These are phyloP conservation scores for Pseudotriccus pelzelni DNA, from an alignment of 2,797 vertebrate genomes.

Conservation along the genomic window DNA sequence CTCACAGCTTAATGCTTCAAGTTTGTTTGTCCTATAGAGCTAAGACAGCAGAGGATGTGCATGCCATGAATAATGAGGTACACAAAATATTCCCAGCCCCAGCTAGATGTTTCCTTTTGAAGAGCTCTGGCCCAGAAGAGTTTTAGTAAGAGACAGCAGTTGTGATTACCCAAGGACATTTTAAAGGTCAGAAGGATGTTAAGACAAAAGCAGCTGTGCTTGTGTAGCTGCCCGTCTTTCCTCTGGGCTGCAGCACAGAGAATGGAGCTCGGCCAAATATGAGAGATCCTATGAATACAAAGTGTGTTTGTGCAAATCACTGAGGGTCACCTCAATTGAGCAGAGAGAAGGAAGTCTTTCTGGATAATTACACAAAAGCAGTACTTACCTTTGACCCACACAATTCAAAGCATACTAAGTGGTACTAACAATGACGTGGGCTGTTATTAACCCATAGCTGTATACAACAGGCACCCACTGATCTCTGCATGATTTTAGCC, in stretches of 20 bases:
- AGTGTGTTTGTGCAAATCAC: neutral
- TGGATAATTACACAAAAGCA: neutral
- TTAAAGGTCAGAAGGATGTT: neutral
- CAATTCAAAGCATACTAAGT: neutral
- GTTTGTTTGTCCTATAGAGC: neutral
- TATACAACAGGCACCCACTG: rapidly evolving
- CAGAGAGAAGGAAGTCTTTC: neutral
- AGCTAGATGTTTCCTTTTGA: neutral
- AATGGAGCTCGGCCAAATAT: neutral
- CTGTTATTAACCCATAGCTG: neutral
- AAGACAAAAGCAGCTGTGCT: neutral
- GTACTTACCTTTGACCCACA: neutral
- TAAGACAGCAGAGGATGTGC: neutral
- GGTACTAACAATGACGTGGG: neutral
- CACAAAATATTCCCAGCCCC: neutral
- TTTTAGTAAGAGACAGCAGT: neutral
- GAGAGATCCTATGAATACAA: neutral
- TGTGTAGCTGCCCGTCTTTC: neutral
- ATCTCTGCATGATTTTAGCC: neutral
- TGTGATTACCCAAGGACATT: neutral
- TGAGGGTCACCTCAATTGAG: neutral
- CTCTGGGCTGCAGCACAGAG: neutral
- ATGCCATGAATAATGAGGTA: neutral
- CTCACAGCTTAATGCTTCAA: neutral
- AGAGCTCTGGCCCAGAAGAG: neutral